phyloP scores from a whole-genome alignment of 2,888 invertebrate species.

The Neria commutata region DNA sequence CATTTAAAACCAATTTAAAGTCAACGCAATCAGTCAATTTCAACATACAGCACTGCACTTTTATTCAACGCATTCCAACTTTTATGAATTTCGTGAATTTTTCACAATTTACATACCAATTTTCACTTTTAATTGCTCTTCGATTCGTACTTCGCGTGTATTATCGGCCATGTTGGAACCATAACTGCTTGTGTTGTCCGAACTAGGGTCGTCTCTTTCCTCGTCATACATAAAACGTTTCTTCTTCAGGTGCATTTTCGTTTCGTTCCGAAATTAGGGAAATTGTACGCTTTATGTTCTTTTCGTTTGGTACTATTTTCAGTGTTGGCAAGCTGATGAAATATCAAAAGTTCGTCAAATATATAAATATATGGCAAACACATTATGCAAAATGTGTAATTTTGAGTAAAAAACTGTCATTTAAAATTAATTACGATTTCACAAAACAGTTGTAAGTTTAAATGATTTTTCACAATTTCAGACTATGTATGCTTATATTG shows the following conservation, averaged over 20 bases:
- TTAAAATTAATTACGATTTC: too few relatives aligned
- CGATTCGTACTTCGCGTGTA: conserved; percentile 87
- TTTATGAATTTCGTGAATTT: conserved; percentile 37
- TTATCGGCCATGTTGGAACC: conserved; percentile 92
- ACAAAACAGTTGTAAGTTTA: too few relatives aligned
- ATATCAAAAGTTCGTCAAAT: too few relatives aligned
- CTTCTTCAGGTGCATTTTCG: conserved; percentile 56
- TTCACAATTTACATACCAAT: conserved; percentile 75
- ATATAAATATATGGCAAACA: too few relatives aligned
- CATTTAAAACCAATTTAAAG: conserved; percentile 39
- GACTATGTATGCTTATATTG: too few relatives aligned
- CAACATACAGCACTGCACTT: conserved; percentile 7
- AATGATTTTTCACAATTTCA: too few relatives aligned
- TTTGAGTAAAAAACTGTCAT: too few relatives aligned
- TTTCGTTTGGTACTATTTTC: conserved; percentile 26
- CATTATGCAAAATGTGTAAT: too few relatives aligned
- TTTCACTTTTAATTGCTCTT: conserved; percentile 93
- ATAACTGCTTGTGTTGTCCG: conserved; percentile 65
- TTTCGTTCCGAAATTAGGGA: conserved; percentile 18
- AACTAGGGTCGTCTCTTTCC: conserved; percentile 46
- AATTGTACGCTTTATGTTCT: conserved; percentile 29
- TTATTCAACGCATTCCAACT: conserved; percentile 24
- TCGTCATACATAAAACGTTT: conserved; percentile 52
- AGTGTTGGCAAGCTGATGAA: conserved; percentile 20
- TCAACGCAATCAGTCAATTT: conserved; percentile 17